phyloP scores from a whole-genome alignment of 2,113 vertebrate species.

The Hyla sarda region DNA sequence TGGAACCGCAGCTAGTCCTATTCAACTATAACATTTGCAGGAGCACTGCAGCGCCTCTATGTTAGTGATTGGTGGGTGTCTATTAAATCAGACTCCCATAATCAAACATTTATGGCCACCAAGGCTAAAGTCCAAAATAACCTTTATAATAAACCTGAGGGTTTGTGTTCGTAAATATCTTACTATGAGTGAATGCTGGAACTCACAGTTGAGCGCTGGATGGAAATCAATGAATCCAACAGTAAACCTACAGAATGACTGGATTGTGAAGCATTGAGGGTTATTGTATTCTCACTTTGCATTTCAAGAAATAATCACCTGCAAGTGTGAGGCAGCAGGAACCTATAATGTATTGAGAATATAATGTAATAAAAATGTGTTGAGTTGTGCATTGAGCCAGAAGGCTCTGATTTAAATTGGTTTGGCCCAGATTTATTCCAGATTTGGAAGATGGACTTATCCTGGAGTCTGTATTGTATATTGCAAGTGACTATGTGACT shows the following conservation, averaged over 20 bases:
- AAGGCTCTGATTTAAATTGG: constrained; percentile 41
- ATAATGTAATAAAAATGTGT: constrained; percentile 47
- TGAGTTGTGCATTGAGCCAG: constrained; percentile 42
- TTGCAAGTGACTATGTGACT: constrained; percentile 13
- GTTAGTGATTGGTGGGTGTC: no score
- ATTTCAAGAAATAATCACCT: constrained; percentile 44
- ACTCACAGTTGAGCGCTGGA: not conserved
- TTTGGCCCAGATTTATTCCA: constrained; percentile 44
- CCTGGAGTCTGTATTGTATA: constrained; percentile 23
- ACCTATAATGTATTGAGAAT: constrained; percentile 34
- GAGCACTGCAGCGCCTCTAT: not conserved
- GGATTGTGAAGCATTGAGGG: not conserved
- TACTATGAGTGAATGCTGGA: not conserved
- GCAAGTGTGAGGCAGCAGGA: constrained; percentile 35
- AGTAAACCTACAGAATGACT: not conserved
- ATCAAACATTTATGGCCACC: not conserved
- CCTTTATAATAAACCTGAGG: not conserved
- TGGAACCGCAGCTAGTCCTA: no score
- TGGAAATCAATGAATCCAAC: not conserved
- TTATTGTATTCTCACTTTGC: constrained; percentile 26
- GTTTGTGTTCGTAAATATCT: not conserved
- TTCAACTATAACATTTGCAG: no score
- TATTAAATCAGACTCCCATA: not conserved
- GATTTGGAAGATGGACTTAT: constrained; percentile 29
- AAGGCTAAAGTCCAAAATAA: not conserved